These are phyloP conservation scores for Andrena marginata DNA, from an alignment of 2,888 invertebrate species.

Conservation along the genomic window DNA sequence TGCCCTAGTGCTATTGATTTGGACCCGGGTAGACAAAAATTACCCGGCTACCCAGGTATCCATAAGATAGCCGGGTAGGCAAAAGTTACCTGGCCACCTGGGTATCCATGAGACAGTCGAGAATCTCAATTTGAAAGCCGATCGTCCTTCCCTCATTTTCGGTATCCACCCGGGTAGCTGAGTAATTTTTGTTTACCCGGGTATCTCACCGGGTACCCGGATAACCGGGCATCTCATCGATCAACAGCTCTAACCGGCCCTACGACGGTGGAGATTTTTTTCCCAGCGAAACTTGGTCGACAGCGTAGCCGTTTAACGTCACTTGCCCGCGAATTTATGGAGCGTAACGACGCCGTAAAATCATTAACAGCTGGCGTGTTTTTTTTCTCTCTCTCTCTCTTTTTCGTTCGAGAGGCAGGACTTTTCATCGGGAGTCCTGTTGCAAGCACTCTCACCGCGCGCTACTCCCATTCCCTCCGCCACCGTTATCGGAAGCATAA, in stretches of 20 bases:
- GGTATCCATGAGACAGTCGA: too few relatives aligned
- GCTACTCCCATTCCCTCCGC: neutral
- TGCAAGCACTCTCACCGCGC: neutral
- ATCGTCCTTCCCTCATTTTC: too few relatives aligned
- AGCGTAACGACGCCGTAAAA: constrained; percentile 45
- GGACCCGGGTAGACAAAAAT: too few relatives aligned
- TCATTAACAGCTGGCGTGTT: constrained; percentile 41
- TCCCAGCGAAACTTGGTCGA: constrained; percentile 29
- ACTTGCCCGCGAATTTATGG: constrained; percentile 43
- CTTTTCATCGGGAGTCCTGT: constrained; percentile 18
- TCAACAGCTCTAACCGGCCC: neutral
- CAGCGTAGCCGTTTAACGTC: constrained; percentile 28
- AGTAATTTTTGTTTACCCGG: too few relatives aligned
- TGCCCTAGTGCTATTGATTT: neutral
- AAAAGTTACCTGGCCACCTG: too few relatives aligned
- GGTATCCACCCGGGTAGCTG: too few relatives aligned
- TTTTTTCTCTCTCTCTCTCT: constrained; percentile 9
- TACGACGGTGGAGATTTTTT: constrained; percentile 26
- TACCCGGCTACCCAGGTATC: too few relatives aligned
- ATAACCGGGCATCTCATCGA: too few relatives aligned
- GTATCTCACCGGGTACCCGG: too few relatives aligned
- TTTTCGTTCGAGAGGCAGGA: neutral
- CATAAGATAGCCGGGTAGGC: too few relatives aligned
- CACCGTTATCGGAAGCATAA: constrained; percentile 8
- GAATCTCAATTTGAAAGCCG: too few relatives aligned